A percentile compares a stretch with the other conserved stretches of the same genome.
These are phyloP conservation scores for Gallirallus australis DNA, from an alignment of 2,797 vertebrate genomes.

Conservation along the genomic window DNA sequence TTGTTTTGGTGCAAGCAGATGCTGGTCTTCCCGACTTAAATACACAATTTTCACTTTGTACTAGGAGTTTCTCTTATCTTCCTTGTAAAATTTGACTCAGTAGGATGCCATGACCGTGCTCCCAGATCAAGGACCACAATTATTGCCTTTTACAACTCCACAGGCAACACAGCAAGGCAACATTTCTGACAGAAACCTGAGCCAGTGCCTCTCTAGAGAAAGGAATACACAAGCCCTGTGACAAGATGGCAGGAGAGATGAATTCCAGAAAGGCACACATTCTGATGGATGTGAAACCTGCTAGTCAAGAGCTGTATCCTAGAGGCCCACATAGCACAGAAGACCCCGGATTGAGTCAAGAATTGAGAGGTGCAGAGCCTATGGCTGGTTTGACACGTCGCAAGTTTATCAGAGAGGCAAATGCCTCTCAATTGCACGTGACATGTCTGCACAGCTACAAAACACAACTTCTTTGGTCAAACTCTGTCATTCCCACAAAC, in stretches of 20 bases:
- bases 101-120: background rate
- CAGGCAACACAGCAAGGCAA: accelerated
- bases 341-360: background rate
- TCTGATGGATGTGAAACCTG: background rate
- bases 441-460: background rate
- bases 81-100: background rate
- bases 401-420: background rate
- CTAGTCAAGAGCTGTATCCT: background rate
- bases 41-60: background rate
- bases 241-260: background rate
- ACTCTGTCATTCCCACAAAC: background rate
- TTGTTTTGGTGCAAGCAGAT: background rate
- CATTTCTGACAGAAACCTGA: background rate
- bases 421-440: background rate
- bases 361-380: background rate
- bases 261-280: background rate
- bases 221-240: background rate
- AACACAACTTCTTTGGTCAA: background rate
- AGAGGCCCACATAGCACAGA: background rate
- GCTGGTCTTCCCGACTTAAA: background rate
- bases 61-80: background rate
- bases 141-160: background rate
- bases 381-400: background rate
- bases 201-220: background rate
- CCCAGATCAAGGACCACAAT: background rate